Percentiles rank a stretch among this genome's conserved stretches.
These are phyloP conservation scores for Lochmaea capreae DNA, from an alignment of 2,888 invertebrate species.

Conservation along the genomic window DNA sequence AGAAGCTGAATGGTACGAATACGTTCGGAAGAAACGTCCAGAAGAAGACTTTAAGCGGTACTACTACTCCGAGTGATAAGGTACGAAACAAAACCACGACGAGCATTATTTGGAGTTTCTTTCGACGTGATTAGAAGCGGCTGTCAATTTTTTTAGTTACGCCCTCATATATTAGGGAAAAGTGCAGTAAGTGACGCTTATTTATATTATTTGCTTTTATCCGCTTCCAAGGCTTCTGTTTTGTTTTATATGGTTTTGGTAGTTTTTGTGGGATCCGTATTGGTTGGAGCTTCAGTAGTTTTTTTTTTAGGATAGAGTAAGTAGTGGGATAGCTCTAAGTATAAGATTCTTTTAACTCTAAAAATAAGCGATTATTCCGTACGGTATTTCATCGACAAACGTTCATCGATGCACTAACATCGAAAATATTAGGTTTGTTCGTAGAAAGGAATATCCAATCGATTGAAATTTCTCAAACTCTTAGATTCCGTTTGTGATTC, in stretches of 20 bases:
- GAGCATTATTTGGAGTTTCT: constrained; percentile 75
- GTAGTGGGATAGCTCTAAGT: constrained; percentile 35
- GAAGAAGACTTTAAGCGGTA: constrained; percentile 50
- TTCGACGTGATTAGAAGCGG: constrained; percentile 68
- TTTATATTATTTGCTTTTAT: constrained; percentile 60
- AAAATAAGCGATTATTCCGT: no score
- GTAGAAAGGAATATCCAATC: no score
- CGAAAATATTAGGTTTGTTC: no score
- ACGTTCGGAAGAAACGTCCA: constrained; percentile 51
- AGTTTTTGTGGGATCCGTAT: constrained; percentile 34
- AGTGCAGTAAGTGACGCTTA: constrained; percentile 65
- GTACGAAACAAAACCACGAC: constrained; percentile 75
- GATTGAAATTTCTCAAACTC: no score
- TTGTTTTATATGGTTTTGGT: constrained; percentile 47
- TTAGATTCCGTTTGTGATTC: no score
- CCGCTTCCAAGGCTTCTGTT: constrained; percentile 37
- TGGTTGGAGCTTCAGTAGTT: constrained; percentile 38
- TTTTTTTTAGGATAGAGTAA: neutral
- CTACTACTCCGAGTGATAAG: constrained; percentile 65
- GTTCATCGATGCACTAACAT: no score
- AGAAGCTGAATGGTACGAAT: constrained; percentile 58
- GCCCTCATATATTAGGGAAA: constrained; percentile 52
- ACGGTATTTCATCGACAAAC: no score
- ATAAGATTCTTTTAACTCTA: constrained; percentile 28
- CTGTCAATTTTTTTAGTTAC: constrained; percentile 60